Percentiles rank a stretch among this genome's conserved stretches.
These are phyloP conservation scores for Oikopleura vanhoeffeni DNA, from an alignment of 23 tunicate species.

Conservation along the genomic window DNA sequence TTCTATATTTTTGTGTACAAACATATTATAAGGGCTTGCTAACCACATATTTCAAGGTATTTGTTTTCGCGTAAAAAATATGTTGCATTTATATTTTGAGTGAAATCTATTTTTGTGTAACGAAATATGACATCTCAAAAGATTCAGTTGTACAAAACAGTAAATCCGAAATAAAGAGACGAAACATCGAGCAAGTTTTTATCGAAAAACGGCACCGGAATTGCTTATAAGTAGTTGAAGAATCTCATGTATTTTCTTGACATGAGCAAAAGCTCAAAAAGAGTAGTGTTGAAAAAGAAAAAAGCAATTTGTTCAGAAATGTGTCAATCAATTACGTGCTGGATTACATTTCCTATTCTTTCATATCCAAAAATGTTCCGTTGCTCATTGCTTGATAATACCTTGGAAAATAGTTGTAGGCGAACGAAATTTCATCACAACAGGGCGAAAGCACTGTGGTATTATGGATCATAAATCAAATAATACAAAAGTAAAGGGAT, in stretches of 20 bases:
- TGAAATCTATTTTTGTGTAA: constrained; percentile 16
- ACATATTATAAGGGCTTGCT: too few species aligned
- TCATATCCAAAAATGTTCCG: background rate
- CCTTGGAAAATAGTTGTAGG: background rate
- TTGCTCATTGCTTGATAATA: background rate
- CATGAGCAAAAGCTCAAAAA: constrained; percentile 73
- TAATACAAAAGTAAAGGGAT: background rate
- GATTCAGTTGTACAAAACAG: too few species aligned
- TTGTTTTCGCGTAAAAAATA: too few species aligned
- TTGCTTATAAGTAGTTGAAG: constrained; percentile 45
- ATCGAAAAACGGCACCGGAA: constrained; percentile 39
- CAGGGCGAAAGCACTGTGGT: constrained; percentile 2
- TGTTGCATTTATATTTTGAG: constrained; percentile 54
- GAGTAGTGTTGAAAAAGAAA: constrained; percentile 25
- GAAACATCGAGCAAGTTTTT: constrained; percentile 29
- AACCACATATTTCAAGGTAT: too few species aligned
- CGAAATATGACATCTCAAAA: background rate
- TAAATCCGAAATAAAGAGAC: too few species aligned
- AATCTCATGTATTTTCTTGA: constrained; percentile 34
- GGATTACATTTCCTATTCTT: background rate
- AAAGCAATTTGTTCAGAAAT: constrained; percentile 26
- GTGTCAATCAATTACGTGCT: constrained; percentile 15
- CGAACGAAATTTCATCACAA: background rate
- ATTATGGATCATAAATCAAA: background rate
- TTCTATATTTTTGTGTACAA: too few species aligned